phyloP scores from a whole-genome alignment of 2,113 vertebrate genomes.

The Sterna hirundo region DNA sequence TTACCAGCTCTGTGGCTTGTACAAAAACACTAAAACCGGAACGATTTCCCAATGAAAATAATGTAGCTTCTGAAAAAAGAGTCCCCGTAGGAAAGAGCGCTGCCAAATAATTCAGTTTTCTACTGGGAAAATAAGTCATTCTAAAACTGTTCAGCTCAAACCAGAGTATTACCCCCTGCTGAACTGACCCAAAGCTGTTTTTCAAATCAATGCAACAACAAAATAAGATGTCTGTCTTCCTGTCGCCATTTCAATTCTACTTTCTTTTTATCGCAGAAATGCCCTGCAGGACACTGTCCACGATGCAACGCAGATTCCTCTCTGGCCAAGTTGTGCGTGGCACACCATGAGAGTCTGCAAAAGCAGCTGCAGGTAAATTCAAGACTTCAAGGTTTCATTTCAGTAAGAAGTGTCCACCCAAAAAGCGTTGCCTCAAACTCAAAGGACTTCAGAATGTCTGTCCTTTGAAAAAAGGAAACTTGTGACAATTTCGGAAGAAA shows the following conservation, averaged over 20 bases:
- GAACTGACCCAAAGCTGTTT: slow-evolving; percentile 30
- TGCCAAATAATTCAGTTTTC: slow-evolving; percentile 28
- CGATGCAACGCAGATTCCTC: not conserved
- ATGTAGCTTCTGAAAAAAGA: not conserved
- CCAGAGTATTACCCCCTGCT: not conserved
- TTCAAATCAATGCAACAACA: not conserved
- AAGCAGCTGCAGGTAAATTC: not conserved
- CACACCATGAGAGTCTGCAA: not conserved
- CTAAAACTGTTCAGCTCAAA: not conserved
- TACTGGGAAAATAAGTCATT: slow-evolving; percentile 24
- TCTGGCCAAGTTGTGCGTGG: not conserved
- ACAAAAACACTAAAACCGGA: not conserved
- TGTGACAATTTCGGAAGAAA: not conserved
- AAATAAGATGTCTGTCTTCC: slow-evolving; percentile 20
- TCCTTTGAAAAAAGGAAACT: not conserved
- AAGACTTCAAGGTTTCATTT: not conserved
- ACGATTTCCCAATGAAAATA: slow-evolving; percentile 22
- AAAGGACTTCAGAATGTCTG: not conserved
- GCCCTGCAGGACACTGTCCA: not conserved
- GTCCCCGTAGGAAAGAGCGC: not conserved
- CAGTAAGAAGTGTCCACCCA: not conserved
- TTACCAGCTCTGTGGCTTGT: not conserved
- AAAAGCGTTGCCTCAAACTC: not conserved
- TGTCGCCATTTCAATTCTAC: not conserved
- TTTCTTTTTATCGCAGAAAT: not conserved